Conservation (phyloP, 2,888 invertebrate species). For the Leptarthrus brevirostris region DNA sequence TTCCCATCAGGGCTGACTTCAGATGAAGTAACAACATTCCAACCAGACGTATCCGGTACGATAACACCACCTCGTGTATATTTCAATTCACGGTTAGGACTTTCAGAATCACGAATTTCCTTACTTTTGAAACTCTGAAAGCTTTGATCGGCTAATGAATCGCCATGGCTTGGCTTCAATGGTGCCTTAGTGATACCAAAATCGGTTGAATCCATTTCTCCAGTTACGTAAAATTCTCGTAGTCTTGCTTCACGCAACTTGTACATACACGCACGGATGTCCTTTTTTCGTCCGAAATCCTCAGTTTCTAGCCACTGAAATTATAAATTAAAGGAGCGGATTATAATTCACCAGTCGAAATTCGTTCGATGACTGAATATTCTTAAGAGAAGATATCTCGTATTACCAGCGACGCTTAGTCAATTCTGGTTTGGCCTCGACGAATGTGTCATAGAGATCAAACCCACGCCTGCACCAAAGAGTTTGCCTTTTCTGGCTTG, state of each 20-base stretch:
- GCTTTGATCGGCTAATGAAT: conserved; percentile 79
- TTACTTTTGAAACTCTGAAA: conserved; percentile 82
- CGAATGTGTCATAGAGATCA: conserved; percentile 16
- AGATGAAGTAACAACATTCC: conserved; percentile 75
- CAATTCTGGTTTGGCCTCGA: conserved; percentile 19
- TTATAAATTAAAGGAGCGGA: conserved; percentile 54
- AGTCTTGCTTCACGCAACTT: conserved; percentile 83
- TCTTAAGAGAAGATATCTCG: not conserved
- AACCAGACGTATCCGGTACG: conserved; percentile 70
- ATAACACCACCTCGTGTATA: conserved; percentile 60
- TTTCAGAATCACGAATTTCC: conserved; percentile 82
- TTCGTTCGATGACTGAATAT: conserved; percentile 50
- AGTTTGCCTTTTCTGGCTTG: conserved; percentile 46
- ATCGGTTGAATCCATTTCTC: conserved; percentile 67
- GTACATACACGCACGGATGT: conserved; percentile 87
- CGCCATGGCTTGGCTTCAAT: conserved; percentile 72
- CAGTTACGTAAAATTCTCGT: conserved; percentile 75
- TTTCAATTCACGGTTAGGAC: conserved; percentile 72
- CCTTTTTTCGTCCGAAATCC: conserved; percentile 86
- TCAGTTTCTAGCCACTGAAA: conserved; percentile 88
- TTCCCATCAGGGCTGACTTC: conserved; percentile 75
- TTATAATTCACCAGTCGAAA: conserved; percentile 34
- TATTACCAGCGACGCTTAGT: conserved; percentile 13
- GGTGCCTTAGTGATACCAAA: conserved; percentile 65
- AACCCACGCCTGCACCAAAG: conserved; percentile 19